phyloP scores from a whole-genome alignment of 2,113 vertebrate genomes.

The Corythornis madagascariensis region DNA sequence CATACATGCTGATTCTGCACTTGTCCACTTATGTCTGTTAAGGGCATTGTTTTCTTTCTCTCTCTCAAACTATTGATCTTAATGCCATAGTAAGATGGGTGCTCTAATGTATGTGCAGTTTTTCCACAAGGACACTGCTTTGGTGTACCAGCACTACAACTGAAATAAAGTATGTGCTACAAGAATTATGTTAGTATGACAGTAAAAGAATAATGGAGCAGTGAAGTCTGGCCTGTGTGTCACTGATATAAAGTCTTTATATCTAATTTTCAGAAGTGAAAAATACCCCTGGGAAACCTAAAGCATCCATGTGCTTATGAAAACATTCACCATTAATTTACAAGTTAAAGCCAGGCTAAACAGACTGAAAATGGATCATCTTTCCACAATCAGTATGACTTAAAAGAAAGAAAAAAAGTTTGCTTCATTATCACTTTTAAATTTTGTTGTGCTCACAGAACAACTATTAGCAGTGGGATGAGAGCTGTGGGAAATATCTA shows the following conservation, averaged over 20 bases:
- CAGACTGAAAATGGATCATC: not conserved
- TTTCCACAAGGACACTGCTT: not conserved
- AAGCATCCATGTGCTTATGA: not conserved
- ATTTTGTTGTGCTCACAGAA: not conserved
- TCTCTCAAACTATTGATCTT: not conserved
- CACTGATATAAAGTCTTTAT: not conserved
- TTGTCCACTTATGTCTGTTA: not conserved
- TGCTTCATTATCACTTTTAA: not conserved
- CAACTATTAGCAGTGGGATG: not conserved
- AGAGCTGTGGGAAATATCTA: not conserved
- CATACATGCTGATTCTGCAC: constrained; percentile 17
- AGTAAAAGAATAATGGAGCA: not conserved
- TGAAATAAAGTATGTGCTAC: not conserved
- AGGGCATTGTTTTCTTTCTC: not conserved
- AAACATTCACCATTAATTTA: not conserved
- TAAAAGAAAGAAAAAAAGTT: not conserved
- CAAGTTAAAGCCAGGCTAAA: not conserved
- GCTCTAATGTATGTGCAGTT: not conserved
- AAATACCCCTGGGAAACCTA: not conserved
- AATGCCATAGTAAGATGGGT: not conserved
- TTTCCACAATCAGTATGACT: not conserved
- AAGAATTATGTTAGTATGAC: not conserved
- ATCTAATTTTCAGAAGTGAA: not conserved
- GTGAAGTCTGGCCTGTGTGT: not conserved
- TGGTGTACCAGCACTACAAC: not conserved